Evolutionary conservation across 2,113 vertebrate species (phyloP).

Genomic region (Thalassoma bifasciatum): DNA sequence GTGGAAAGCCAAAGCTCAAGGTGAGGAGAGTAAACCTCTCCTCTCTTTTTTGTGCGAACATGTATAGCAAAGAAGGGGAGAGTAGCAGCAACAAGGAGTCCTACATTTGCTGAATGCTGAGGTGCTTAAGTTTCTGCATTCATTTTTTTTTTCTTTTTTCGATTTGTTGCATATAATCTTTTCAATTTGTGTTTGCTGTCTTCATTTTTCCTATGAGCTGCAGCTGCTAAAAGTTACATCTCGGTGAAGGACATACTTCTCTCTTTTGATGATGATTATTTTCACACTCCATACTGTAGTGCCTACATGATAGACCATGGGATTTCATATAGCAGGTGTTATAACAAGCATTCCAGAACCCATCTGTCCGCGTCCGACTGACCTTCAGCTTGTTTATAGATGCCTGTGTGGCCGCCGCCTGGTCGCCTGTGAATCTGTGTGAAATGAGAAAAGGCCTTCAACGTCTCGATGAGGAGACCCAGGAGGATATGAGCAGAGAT

Average conservation of each 20-base stretch:
- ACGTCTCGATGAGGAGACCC: slow-evolving; percentile 45
- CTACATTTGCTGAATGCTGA: too few species aligned
- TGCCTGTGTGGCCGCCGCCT: slow-evolving; percentile 26
- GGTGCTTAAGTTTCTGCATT: too few species aligned
- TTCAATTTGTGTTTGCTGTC: too few species aligned
- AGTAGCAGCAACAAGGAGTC: too few species aligned
- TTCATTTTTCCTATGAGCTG: not conserved
- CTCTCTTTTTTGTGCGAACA: too few species aligned
- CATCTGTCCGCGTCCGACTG: slow-evolving; percentile 8
- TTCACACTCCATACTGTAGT: slow-evolving; percentile 16
- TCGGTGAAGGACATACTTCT: not conserved
- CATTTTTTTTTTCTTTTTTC: not conserved
- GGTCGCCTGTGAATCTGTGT: slow-evolving; percentile 15
- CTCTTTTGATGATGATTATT: slow-evolving; percentile 34
- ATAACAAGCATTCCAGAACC: slow-evolving; percentile 10
- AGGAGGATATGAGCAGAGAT: slow-evolving; percentile 23
- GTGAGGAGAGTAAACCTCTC: too few species aligned
- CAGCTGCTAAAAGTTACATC: too few species aligned
- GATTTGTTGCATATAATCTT: not conserved
- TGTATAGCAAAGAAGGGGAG: too few species aligned
- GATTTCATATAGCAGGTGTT: slow-evolving; percentile 30
- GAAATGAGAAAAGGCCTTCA: slow-evolving; percentile 29
- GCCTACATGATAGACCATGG: slow-evolving; percentile 6
- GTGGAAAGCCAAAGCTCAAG: too few species aligned
- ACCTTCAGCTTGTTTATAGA: slow-evolving; percentile 63